Base-by-base conservation (phyloP, 2,113 vertebrate genomes). In the Megaptera novaeangliae region DNA sequence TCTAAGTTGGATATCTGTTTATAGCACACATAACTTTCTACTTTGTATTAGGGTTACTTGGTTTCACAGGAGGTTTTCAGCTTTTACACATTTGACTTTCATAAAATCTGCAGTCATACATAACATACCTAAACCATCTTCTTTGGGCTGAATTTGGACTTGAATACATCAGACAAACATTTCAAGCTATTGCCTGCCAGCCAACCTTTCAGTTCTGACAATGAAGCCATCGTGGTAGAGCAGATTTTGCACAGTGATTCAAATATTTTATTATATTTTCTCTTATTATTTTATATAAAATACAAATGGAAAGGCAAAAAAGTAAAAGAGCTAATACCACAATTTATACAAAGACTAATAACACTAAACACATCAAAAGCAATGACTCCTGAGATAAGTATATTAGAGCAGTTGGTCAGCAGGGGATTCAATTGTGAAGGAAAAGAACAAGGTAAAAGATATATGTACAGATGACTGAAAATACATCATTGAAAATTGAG, bases 241-340 rank as follows among this genome's bases (percentile, higher is more conserved):
- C 5, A 91, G 36, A 97, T 84, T 97, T 97, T 88, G 41, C 15
- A 89, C 15, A 89, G 71, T 23, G 14, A 63, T 84, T 96, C 55
- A 78, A 88, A 94, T 81, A 69, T 89, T 92, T 83, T 92, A 91
- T 90, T 82, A 52, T 1, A 96, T 91, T 91, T 84, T 84, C 52
- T 77, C 52, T 64, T 74, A 59, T 90, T 87, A 57, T 78, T 86
- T 90, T 77, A 93, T 96, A 95, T 39, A 96, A 96, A 97, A 69
- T 64, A 41, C 27, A 89, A 94, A 77, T 94, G 29, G 36, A 90
- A 96, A 96, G 44, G 18, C 34, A 81, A 69, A 71, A 83, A 61
- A 41, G 31, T 74, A 27, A 93, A 46, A 49, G 3, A 4, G 13
- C 5, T 78, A 74, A 72, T 74, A 84, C 23, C 72, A 81, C 14